Base-by-base conservation (phyloP, 2,797 vertebrate genomes). In the Epinephelus malabaricus region DNA sequence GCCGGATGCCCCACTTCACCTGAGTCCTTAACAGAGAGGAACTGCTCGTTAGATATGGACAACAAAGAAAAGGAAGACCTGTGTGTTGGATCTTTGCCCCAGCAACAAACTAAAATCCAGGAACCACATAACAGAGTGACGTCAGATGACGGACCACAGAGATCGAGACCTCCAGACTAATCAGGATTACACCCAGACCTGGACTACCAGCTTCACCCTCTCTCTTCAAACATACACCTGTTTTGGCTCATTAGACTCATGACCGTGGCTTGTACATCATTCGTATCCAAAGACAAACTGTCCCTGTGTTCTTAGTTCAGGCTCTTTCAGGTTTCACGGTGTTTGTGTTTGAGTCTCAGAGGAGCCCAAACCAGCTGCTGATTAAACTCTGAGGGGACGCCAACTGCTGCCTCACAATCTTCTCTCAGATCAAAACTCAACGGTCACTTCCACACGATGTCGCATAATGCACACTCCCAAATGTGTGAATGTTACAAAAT, bases 1-100 rank as follows among this genome's bases (percentile, higher is more conserved):
- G 83, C 79, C 93, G 92, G 34, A 93, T 94, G 92, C 91, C 92
- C 11, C 93, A 95, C 90, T 95, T 95, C 92, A 89, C 88, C 81
- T 95, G 93, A 95, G 81, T 55, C 73, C 60, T 45, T n/a, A 6
- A 34, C 56, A 2, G 38, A 45, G 49, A 73, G 50, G 76, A 81
- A 53, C 66, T n/a, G 58, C 58, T 69, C 30, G 7, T 61, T 80
- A 67, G 73, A 86, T 4, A 94, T 94, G 92, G 88, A 91, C 61
- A 54, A 82, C 76, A 46, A 61, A 65, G 78, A 80, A 43, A 76
- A 72, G 46, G 78, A 84, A 65, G 81, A 83, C 78, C 83, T 79
- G 75, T 13, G 50, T 79, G 83, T 81, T 68, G 79, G 78, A 84
- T 79, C 85, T 86, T 73, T 85, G 66, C 71, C 84, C 71, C 91